These are phyloP conservation scores for Glaucidium brasilianum DNA, from an alignment of 2,113 vertebrate genomes.

Conservation along the genomic window DNA sequence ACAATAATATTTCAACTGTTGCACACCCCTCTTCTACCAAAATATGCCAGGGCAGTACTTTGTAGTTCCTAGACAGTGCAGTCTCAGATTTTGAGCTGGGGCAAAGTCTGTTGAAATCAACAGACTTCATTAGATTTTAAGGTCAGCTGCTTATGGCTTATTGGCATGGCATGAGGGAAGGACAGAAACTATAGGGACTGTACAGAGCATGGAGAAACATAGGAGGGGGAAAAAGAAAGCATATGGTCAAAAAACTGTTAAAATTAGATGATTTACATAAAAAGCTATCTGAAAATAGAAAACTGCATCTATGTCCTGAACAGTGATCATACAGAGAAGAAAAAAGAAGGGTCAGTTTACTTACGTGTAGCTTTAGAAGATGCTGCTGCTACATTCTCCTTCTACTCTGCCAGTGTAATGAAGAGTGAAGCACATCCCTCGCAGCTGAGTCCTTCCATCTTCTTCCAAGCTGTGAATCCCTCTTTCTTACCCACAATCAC, in stretches of 20 bases:
- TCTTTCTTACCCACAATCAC: neutral
- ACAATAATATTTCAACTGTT: neutral
- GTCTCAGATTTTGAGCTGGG: neutral
- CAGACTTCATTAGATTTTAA: neutral
- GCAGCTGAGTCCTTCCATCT: neutral
- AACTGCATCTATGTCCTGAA: neutral
- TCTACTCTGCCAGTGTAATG: neutral
- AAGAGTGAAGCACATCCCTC: neutral
- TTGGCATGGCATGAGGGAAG: neutral
- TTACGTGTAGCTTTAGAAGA: neutral
- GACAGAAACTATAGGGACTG: fast-evolving
- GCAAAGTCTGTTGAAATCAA: neutral
- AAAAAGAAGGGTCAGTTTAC: neutral
- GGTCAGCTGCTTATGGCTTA: neutral
- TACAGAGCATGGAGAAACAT: neutral
- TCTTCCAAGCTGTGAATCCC: neutral
- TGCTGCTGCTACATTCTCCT: neutral
- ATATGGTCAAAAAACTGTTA: neutral
- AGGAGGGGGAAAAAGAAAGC: neutral
- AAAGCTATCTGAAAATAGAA: neutral
- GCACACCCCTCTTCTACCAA: neutral
- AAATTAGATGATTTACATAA: neutral
- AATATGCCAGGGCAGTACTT: neutral
- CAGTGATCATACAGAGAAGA: neutral
- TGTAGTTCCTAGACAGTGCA: neutral